phyloP scores from a whole-genome alignment of 2,113 vertebrate species.

The Callipepla squamata region DNA sequence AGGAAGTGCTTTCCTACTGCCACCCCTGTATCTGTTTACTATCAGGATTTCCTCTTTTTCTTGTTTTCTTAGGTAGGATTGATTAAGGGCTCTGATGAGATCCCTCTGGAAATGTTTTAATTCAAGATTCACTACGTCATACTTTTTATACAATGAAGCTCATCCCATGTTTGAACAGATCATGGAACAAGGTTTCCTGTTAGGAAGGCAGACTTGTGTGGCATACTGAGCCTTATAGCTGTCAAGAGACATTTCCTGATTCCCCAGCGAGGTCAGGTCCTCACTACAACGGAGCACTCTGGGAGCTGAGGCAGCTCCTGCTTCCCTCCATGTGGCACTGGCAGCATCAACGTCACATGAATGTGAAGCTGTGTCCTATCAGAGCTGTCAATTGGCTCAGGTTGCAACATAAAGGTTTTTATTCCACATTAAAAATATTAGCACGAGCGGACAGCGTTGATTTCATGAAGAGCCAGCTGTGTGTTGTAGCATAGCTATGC shows the following conservation, averaged over 20 bases:
- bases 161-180: background rate
- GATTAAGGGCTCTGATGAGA: background rate
- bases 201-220: background rate
- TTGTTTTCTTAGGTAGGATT: background rate
- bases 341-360: background rate
- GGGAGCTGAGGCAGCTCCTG: background rate
- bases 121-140: background rate
- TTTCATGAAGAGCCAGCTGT: constrained; percentile 13
- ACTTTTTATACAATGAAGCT: background rate
- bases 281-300: background rate
- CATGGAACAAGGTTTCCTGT: background rate
- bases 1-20: background rate
- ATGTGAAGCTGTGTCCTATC: background rate
- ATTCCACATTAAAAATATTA: background rate
- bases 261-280: background rate
- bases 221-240: background rate
- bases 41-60: background rate
- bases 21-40: background rate
- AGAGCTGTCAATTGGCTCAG: background rate
- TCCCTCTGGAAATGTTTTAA: background rate
- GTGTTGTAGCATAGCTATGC: background rate
- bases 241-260: constrained; percentile 6
- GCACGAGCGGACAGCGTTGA: background rate
- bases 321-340: background rate
- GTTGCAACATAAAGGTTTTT: background rate